Base-by-base conservation (phyloP, 2,113 vertebrate genomes). In the Chiloscyllium plagiosum region DNA sequence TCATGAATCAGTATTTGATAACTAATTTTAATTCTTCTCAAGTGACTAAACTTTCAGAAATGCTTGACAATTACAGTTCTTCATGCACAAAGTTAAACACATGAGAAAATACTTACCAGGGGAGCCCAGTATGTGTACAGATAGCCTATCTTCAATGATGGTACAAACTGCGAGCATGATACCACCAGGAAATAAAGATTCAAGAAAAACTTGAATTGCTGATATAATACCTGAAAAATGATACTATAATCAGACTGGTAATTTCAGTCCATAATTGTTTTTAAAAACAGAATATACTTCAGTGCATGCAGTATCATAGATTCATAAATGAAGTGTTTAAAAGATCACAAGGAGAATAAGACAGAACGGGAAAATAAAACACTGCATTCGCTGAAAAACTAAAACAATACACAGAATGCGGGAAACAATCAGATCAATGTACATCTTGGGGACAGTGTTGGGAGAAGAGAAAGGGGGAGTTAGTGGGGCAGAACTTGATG, bases 181-280 rank as follows among this genome's bases (percentile, higher is more conserved):
- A 99, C 99, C 96, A 99, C 97, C 97, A 99, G 98, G 96, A 99
- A 99, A 98, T 99, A 99, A 96, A 99, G 98, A 97, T 99, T 99
- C 98, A 99, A 98, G 98, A 99, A 99, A 98, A 99, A 99, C 98
- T 99, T 99, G 98, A 99, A 99, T 97, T 99, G 99, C 97, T 99
- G 99, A 97, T 99, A 99, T 94, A 99, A 98, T 98, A 99, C 99
- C 99, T 99, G 97, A 97, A 98, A 98, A 95, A 96, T 94, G 97
- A 83, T 95, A 47, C 96, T 96, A 96, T 1, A 70, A 72, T 92
- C 50, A 89, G 50, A 96, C 17, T 69, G 76, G 0, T 24, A 85
- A 85, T 78, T 56, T 85, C 5, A 65, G 70, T 61, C 61, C 3
- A 50, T 20, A 47, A 12, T 4, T 29, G 29, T 70, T 42, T 65